Evolutionary conservation across 2,113 vertebrate species (phyloP).

Genomic region (Sorex araneus): DNA sequence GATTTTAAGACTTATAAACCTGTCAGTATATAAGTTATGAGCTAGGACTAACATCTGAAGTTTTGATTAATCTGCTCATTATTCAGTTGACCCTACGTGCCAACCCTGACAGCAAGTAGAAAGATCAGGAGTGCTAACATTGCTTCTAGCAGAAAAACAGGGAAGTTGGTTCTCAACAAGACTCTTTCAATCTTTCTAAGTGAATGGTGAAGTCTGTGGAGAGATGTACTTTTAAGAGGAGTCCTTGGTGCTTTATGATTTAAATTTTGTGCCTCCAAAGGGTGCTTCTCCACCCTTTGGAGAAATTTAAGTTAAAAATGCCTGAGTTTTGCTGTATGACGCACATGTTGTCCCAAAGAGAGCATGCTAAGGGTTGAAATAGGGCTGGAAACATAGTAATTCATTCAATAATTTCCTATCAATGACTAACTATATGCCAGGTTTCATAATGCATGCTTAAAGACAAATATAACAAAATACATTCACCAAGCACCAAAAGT

Average conservation of each 20-base stretch:
- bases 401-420: not conserved
- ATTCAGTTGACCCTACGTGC: conserved; percentile 75
- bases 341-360: not conserved
- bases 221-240: not conserved
- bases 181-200: conserved; percentile 25
- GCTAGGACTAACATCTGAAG: conserved; percentile 64
- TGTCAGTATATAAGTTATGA: conserved; percentile 80
- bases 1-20: conserved; percentile 81
- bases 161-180: conserved; percentile 15
- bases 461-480: not conserved
- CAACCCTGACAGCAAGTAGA: conserved; percentile 66
- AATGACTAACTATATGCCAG: not conserved
- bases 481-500: not conserved
- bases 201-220: not conserved
- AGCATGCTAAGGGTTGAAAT: not conserved
- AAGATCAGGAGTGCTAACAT: conserved; percentile 18
- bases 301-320: not conserved
- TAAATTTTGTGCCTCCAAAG: conserved; percentile 3
- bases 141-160: conserved; percentile 44
- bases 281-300: not conserved
- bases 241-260: not conserved
- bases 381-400: not conserved
- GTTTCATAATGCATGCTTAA: not conserved
- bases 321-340: not conserved
- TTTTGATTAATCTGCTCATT: conserved; percentile 84